Base-by-base conservation (phyloP, 2,797 vertebrate genomes). In the Dromococcyx pavoninus region DNA sequence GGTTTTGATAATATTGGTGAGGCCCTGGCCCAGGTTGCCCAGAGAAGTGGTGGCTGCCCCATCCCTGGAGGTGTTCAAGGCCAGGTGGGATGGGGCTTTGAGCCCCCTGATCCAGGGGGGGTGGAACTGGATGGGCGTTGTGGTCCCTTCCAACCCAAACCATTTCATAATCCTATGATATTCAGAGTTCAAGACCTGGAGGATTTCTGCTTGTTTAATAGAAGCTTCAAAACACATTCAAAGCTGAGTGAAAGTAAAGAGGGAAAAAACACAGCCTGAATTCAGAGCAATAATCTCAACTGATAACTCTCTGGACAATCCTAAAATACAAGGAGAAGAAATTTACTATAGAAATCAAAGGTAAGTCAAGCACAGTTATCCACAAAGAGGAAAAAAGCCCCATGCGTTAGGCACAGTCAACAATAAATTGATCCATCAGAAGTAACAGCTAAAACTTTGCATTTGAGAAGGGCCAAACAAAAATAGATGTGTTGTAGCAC, bases 401-500 rank as follows among this genome's bases (percentile, higher is more conserved):
- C 72, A 32, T 0, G 14, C 5, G 19, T 22, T 25, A 46, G 46
- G 53, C 25, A 39, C 25, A 27, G 58, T 6, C 19, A 56, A 30
- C 21, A 39, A 13, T 2, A 30, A 71, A 39, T 4, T 1, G 15
- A 62, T 58, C 9, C 30, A 50, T 5, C 50, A 71, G 33, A 35
- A 73, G 24, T 1, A 17, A 41, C 0, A 30, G 17, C 32, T 24
- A 25, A 32, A 58, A 35, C 18, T 43, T 25, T 3, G 21, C 17
- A 25, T 15, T 72, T 56, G 12, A 25, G 54, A 12, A 50, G 41
- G 16, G 15, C 1, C 30, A n/a, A 27, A 21, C 3, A 4, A 30
- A 5, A 10, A 23, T 1, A 3, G 11, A 3, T 1, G 53, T 1
- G 19, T 6, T 32, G 56, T 0, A 74, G 53, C 41, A 54, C 53